Evolutionary conservation across 2,113 vertebrate species (phyloP).

Genomic region (Hystrix cristata): DNA sequence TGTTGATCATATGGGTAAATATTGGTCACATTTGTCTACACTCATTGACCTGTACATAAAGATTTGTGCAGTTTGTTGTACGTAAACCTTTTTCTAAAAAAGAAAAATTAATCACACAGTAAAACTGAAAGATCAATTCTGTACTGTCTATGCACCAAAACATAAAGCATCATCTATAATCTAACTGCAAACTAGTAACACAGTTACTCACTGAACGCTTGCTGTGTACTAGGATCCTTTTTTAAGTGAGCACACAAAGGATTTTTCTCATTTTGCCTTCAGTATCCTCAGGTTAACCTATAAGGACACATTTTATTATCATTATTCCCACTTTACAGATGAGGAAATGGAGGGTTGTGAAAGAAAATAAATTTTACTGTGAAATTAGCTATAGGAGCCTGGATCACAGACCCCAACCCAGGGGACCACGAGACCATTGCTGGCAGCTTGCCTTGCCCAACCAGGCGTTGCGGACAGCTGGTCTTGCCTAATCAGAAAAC

Average conservation of each 20-base stretch:
- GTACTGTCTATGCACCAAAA: not conserved
- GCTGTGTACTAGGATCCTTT: not conserved
- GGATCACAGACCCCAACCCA: too few relatives aligned
- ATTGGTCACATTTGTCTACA: not conserved
- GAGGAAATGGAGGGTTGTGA: not conserved
- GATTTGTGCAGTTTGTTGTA: not conserved
- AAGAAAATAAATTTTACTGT: too few relatives aligned
- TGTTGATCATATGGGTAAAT: not conserved
- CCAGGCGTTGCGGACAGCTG: too few relatives aligned
- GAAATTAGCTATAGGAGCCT: too few relatives aligned
- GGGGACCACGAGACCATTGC: too few relatives aligned
- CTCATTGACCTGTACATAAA: not conserved
- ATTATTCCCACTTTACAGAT: not conserved
- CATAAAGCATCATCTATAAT: not conserved
- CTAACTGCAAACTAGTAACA: slow-evolving; percentile 22
- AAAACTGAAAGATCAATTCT: slow-evolving; percentile 14
- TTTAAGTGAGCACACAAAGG: not conserved
- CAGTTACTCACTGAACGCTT: not conserved
- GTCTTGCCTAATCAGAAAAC: too few relatives aligned
- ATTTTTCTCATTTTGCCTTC: slow-evolving; percentile 6
- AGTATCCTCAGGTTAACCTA: not conserved
- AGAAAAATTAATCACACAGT: not conserved
- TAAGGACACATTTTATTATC: not conserved
- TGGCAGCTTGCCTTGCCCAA: too few relatives aligned
- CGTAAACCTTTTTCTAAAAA: not conserved